Evolutionary conservation across 2,797 vertebrate genomes (phyloP), one percentile per base, ranked within the genome.

Genomic region (Acrossocheilus fasciatus): DNA sequence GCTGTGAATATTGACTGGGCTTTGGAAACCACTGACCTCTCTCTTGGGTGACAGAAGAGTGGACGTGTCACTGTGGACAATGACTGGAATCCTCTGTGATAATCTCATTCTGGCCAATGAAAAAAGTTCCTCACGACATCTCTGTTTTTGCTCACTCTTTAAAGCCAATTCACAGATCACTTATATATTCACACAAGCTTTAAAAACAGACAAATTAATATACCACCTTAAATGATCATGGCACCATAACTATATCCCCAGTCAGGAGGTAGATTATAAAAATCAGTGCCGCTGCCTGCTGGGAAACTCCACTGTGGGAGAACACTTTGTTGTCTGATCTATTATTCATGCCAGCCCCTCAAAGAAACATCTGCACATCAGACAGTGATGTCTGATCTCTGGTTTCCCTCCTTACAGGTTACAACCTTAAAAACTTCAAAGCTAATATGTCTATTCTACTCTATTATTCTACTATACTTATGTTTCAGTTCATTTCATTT

Each of bases 311-410:
- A 72, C 80, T 82, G n/a, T 68, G 43, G 84, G 57, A 84, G 80
- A 70, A 74, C 70, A 68, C 70, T 87, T 72, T 88, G 59, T 77
- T 76, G 85, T 88, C 76, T 79, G 86, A 89, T 89, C 82, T 89
- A 87, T 91, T 90, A 91, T 90, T 91, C 86, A 90, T 86, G 74
- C 84, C 47, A 86, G 72, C 41, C 82, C 83, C 86, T 91, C 89
- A 90, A 90, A 90, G 87, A 73, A 68, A 75, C 87, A 88, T 87
- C 88, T 73, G 73, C 78, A 81, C 82, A 59, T 66, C 78, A 73
- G 76, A 86, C 84, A 79, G 78, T 41, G 4, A 73, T 80, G 73
- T 86, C 81, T 87, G 83, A 72, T 52, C 74, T 80, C 59, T 66
- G 36, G 34, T 82, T 66, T 59, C 7, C n/a, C 36, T 34, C 11